Base-by-base conservation (phyloP, 1,140 invertebrate species). In the Atta cephalotes region DNA sequence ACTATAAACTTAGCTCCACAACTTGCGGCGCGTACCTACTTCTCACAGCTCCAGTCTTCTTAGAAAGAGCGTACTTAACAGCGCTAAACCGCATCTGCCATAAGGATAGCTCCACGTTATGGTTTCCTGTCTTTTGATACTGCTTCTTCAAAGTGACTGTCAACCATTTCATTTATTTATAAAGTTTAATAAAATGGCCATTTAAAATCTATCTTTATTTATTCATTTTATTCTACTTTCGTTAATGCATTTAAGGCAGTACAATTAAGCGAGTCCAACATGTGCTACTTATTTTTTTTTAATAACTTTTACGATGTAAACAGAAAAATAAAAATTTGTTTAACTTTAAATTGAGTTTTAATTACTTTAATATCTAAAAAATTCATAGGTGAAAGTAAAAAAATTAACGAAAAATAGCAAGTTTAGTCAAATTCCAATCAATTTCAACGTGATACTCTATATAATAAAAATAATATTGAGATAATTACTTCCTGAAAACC, bases 1-100 rank as follows among this genome's bases (percentile, higher is more conserved):
- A 85, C 76, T 85, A 85, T 79, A 85, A 85, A 85, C 82, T 85
- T 85, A 79, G 31, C 82, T 51, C 39, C 25, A 18, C 56, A 84
- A 82, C 70, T 74, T 84, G 80, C 25, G 45, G 70, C 31, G 53
- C 18, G 68, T 74, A 74, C 39, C 80, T 74, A 76, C 80, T 84
- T 84, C 80, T 84, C 80, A 12, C 53, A 39, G 14, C 18, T 18
- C 45, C 68, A 16, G 39, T n/a, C 70, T 62, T 58, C 39, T 62
- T 62, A 74, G 80, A 84, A 84, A 84, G 70, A 62, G 56, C 56
- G 58, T 39, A 76, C 70, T 84, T 84, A 76, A 76, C 80, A 49
- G n/a, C 56, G 68, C 80, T 74, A 74, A 82, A 82, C 80, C 80
- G 68, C 80, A 60, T 49, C 53, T 68, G 53, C 53, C 80, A 74